Evolutionary conservation across 2,797 vertebrate genomes (phyloP), one percentile per base, ranked within the genome.

Genomic region (Iguana delicatissima): DNA sequence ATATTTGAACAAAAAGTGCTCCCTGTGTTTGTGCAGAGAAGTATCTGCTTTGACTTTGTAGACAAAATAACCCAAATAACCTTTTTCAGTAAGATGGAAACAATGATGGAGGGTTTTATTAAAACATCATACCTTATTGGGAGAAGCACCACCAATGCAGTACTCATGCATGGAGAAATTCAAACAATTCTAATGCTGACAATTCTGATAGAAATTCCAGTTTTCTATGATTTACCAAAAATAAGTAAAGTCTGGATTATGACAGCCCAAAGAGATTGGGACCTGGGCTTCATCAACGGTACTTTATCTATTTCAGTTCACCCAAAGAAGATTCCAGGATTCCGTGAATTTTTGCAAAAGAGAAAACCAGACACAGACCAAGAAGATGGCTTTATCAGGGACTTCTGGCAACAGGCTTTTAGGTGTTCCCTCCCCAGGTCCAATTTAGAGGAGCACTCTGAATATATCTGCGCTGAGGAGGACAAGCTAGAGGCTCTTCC

Each of bases 21-120:
- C 42, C 24, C 73, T 0, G 2, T 6, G 35, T 76, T 76, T 7
- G 1, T 35, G 14, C 73, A 76, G n/a, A 64, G 22, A 5, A 20
- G 62, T 64, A 64, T 64, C 62, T 64, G 62, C 62, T 88, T 88
- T 88, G 87, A 82, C 18, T 89, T 89, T 24, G 6, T 89, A 32
- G 6, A 57, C 46, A 62, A 5, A 16, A 42, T 46, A 1, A 52
- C 80, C 2, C 4, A 1, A 42, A 24, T 59, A 32, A 16, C n/a
- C 2, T 83, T 52, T 57, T 59, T 69, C 2, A 22, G 9, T 16
- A 24, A 57, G 6, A 12, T 10, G 1, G 8, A 7, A 3, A 20
- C 12, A 29, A 10, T 74, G 69, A 8, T 26, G 46, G 52, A 20
- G 12, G 32, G 1, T 16, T 67, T 3, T 0, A 57, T 46, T 32